Base-by-base conservation (phyloP, 2,888 invertebrate genomes). In the Sympetrum striolatum region DNA sequence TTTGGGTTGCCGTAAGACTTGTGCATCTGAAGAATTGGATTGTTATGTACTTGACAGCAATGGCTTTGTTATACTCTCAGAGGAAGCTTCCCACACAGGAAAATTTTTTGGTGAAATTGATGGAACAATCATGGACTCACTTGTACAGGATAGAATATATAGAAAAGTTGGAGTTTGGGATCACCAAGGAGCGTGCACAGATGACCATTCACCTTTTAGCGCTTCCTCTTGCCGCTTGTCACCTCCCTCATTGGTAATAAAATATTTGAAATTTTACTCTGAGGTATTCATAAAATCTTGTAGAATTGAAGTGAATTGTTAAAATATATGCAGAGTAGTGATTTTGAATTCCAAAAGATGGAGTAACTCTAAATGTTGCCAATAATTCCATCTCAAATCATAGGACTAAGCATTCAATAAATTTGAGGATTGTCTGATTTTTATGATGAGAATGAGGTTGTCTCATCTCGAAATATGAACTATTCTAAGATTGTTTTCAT, bases 1-100 rank as follows among this genome's bases (percentile, higher is more conserved):
- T 90, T 95, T 96, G 3, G 96, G 95, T 86, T 98, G 98, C 93
- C 96, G 96, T 93, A 97, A 97, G 93, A 98, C 97, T 0, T 98
- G 98, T 93, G 97, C 97, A 25, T 97, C 97, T 15, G 97, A 97
- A 92, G 97, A 97, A 92, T 94, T 98, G 44, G 98, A 98, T 93
- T 99, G 99, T 93, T 99, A 98, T 93, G 96, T 99, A 60, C 94
- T 99, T 91, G 99, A 99, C 93, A 98, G 98, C 94, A 98, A 98
- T 93, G 99, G 98, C 22, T 99, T 98, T 93, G 97, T 99, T 90
- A 97, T 99, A 90, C 96, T 98, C 73, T 98, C 98, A 0, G 98
- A 98, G 94, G 97, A 97, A 92, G 95, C 96, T 58, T 96, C 97
- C 80, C 97, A 98, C 92, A 98, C 98, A 1, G 98, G 98, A 0